Conservation (phyloP, 2,888 invertebrate genomes). For the Macaria liturata region DNA sequence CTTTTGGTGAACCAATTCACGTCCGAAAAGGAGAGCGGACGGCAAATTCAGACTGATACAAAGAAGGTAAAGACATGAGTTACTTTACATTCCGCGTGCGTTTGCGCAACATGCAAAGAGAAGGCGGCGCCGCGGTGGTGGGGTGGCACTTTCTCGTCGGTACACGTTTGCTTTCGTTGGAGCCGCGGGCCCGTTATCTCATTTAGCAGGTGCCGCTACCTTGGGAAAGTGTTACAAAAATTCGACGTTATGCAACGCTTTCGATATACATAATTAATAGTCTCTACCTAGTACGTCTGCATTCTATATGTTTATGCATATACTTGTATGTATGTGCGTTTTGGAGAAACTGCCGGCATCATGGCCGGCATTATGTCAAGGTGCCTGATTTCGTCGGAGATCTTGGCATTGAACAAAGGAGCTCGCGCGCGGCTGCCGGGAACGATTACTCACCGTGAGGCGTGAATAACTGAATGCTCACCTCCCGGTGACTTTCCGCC, state of each 20-base stretch:
- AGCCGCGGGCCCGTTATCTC: conserved; percentile 72
- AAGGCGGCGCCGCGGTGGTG: conserved; percentile 56
- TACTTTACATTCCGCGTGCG: conserved; percentile 56
- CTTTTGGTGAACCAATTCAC: conserved; percentile 23
- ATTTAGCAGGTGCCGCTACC: conserved; percentile 77
- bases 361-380: conserved; percentile 10
- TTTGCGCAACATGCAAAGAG: conserved; percentile 76
- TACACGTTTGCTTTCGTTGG: conserved; percentile 80
- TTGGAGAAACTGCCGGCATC: conserved; percentile 13
- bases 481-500: conserved; percentile 66
- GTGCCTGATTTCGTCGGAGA: conserved; percentile 21
- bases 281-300: conserved; percentile 2
- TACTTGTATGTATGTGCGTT: neutral
- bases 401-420: conserved; percentile 42
- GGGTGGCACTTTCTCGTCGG: conserved; percentile 73
- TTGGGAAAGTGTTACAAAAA: conserved; percentile 77
- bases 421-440: conserved; percentile 44
- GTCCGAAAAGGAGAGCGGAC: conserved; percentile 32
- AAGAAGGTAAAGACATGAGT: conserved; percentile 46
- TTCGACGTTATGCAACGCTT: conserved; percentile 62
- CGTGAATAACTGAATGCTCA: conserved; percentile 40
- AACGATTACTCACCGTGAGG: conserved; percentile 57
- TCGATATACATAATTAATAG: conserved; percentile 29
- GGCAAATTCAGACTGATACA: conserved; percentile 19
- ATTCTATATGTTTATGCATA: neutral